Evolutionary conservation across 2,888 invertebrate genomes (phyloP).

Genomic region (Cynaeus angustus): DNA sequence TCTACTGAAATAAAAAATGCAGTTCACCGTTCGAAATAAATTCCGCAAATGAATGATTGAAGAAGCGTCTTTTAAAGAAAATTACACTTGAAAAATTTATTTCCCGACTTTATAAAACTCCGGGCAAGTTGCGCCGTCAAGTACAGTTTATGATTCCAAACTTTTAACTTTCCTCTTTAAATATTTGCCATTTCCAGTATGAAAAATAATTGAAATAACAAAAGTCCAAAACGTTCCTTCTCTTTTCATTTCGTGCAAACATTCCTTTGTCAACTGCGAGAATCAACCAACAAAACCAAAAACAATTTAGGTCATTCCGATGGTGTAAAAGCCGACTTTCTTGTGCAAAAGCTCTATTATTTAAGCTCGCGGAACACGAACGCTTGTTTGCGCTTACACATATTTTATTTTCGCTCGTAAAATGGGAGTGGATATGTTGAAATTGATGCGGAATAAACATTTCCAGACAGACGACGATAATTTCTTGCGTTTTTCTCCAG

Average conservation of each 20-base stretch:
- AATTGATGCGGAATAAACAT: conserved; percentile 35
- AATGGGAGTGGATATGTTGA: conserved; percentile 32
- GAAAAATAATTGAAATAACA: conserved; percentile 9
- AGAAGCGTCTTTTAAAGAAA: conserved; percentile 2
- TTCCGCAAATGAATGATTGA: not conserved
- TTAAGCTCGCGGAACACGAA: conserved; percentile 36
- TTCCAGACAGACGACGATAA: conserved; percentile 12
- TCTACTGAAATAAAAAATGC: not conserved
- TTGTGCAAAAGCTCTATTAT: conserved; percentile 35
- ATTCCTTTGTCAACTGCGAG: conserved; percentile 14
- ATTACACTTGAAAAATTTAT: conserved; percentile 4
- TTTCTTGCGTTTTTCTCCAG: conserved; percentile 16
- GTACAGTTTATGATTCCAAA: not conserved
- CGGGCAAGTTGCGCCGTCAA: not conserved
- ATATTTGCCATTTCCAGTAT: not conserved
- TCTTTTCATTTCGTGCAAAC: not conserved
- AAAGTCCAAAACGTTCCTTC: not conserved
- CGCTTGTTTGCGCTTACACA: conserved; percentile 34
- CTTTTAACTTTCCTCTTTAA: conserved; percentile 4
- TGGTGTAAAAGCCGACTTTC: conserved; percentile 24
- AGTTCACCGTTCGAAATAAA: not conserved
- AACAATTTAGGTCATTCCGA: conserved; percentile 30
- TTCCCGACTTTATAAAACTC: not conserved
- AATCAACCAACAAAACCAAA: conserved; percentile 21
- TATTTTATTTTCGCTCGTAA: conserved; percentile 41